A percentile compares a stretch with the other conserved stretches of the same genome.
Conservation (phyloP, 2,888 invertebrate species). For the Cryptophagus acutangulus region DNA sequence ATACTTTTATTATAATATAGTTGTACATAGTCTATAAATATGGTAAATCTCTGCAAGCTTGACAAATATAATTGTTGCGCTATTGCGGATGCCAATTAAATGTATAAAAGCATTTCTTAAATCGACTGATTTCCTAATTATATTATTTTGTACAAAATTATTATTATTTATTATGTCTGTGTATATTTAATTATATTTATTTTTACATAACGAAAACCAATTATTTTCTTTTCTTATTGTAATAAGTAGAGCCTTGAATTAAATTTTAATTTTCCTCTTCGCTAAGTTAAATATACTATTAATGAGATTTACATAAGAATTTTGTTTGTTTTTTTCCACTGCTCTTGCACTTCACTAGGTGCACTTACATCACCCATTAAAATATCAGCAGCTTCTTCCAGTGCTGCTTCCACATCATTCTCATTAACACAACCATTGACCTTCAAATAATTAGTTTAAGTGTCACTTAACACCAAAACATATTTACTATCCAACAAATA, state of each 20-base stretch:
- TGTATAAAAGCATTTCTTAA: too few species aligned
- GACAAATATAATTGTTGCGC: not conserved
- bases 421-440: not conserved
- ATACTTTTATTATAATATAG: not conserved
- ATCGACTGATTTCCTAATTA: too few species aligned
- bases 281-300: too few species aligned
- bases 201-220: too few species aligned
- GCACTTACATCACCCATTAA: constrained; percentile 38
- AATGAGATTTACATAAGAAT: too few species aligned
- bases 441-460: not conserved
- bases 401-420: constrained; percentile 19
- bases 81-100: too few species aligned
- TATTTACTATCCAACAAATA: too few species aligned
- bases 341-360: constrained; percentile 30
- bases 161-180: constrained; percentile 2
- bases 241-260: too few species aligned
- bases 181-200: too few species aligned
- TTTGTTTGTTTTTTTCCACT: not conserved
- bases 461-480: too few species aligned
- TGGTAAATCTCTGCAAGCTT: not conserved
- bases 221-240: too few species aligned
- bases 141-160: not conserved
- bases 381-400: constrained; percentile 38
- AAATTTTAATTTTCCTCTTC: too few species aligned
- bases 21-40: not conserved